Evolutionary conservation across 1,140 invertebrate species (phyloP), one percentile per base, ranked within the genome.

Genomic region (Mylabris phalerata): DNA sequence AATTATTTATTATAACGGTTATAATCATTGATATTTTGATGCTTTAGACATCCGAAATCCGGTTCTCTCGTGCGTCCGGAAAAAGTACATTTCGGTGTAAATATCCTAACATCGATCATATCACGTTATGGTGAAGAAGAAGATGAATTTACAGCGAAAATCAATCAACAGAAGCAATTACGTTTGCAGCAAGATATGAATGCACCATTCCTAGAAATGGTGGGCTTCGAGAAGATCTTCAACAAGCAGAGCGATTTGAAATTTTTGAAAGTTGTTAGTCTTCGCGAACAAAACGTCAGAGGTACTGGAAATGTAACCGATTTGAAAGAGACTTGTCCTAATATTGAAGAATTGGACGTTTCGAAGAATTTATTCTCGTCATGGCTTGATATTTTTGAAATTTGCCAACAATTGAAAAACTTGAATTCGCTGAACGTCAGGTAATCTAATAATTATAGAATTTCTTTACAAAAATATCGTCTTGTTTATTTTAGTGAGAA

Each of bases 11-110:
- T 25, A 19, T 45, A n/a, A 44, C 47, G 9, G 27, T 7, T 60
- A n/a, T 43, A 10, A 32, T 32, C 25, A 50, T 70, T 69, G 69
- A 13, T 13, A 13, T 13, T 13, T 13, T 13, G 13, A 13, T 13
- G 13, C 13, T 13, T 13, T 70, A 77, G 82, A 64, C 76, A 82
- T 72, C 78, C 80, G 10, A 84, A 79, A 9, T 87, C 90, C 46
- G 93, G 91, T 2, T 94, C 93, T 13, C 93, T 96, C 73, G 81
- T 96, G 54, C 82, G 91, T 43, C 83, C 85, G 4, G 85, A 85
- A 59, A 95, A 95, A 77, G 81, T 89, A 6, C 80, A 84, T 61
- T 81, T 84, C 50, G 85, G 85, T 41, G 80, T 81, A 55, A 84
- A 81, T 10, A 83, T 86, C 67, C 79, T 86, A 46, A 78, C 84